phyloP scores from a whole-genome alignment of 2,797 vertebrate genomes.

The Enteromius thamalakanensis region DNA sequence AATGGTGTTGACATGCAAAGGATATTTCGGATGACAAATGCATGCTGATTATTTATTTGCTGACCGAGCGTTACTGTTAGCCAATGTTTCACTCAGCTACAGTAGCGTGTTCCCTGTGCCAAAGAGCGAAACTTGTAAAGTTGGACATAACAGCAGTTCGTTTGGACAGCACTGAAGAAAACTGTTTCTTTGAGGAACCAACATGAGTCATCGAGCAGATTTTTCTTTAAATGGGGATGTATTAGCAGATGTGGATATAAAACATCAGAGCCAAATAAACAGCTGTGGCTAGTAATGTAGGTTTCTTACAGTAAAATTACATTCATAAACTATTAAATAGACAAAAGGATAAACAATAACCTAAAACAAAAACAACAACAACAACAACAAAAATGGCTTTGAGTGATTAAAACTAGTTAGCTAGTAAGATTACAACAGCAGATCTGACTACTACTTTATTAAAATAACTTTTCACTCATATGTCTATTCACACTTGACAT shows the following conservation, averaged over 20 bases:
- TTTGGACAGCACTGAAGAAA: not conserved
- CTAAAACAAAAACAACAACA: too few relatives aligned
- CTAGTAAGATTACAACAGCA: not conserved
- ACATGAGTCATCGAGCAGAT: slow-evolving; percentile 15
- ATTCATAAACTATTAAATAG: too few relatives aligned
- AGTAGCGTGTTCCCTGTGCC: not conserved
- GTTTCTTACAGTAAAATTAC: too few relatives aligned
- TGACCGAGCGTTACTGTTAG: not conserved
- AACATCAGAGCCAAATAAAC: not conserved
- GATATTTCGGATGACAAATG: slow-evolving; percentile 19
- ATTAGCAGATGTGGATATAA: slow-evolving; percentile 21
- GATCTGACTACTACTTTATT: not conserved
- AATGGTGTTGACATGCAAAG: not conserved
- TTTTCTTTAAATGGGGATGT: slow-evolving; percentile 11
- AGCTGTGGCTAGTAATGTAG: not conserved
- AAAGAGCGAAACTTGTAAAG: slow-evolving; percentile 17
- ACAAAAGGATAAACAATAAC: too few relatives aligned
- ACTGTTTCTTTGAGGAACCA: slow-evolving; percentile 12
- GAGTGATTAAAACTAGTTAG: not conserved
- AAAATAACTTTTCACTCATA: not conserved
- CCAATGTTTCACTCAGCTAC: slow-evolving; percentile 22
- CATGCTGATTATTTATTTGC: slow-evolving; percentile 11
- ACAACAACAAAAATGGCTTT: too few relatives aligned
- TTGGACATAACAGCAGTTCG: not conserved
- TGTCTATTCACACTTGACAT: not conserved